These are phyloP conservation scores for Pyrgus malvae DNA, from an alignment of 2,888 invertebrate species.

Conservation along the genomic window DNA sequence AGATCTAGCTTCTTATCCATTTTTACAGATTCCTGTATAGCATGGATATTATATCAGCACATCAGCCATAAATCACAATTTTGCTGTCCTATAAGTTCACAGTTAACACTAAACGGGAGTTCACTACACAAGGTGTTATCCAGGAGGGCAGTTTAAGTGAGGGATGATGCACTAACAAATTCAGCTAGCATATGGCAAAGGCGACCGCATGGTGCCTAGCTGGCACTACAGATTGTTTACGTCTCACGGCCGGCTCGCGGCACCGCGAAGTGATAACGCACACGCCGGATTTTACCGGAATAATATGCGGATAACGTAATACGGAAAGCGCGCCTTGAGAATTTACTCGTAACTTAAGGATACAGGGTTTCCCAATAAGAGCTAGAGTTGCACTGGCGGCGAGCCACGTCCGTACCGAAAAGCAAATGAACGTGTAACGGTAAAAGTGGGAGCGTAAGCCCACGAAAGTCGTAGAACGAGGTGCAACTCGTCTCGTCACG, in stretches of 20 bases:
- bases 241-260: constrained; percentile 44
- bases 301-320: constrained; percentile 20
- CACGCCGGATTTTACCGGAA: constrained; percentile 26
- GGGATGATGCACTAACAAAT: constrained; percentile 38
- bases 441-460: constrained; percentile 73
- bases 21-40: constrained; percentile 49
- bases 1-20: constrained; percentile 79
- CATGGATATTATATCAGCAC: constrained; percentile 53
- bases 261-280: constrained; percentile 34
- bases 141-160: constrained; percentile 30
- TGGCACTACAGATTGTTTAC: constrained; percentile 73
- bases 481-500: constrained; percentile 55
- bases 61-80: constrained; percentile 52
- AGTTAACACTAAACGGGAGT: constrained; percentile 38
- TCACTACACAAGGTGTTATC: constrained; percentile 8
- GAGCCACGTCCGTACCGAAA: constrained; percentile 64
- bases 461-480: constrained; percentile 75
- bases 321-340: constrained; percentile 35
- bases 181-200: constrained; percentile 66
- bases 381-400: constrained; percentile 49
- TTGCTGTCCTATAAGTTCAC: background rate
- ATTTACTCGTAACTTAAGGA: constrained; percentile 46
- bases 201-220: constrained; percentile 78
- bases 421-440: constrained; percentile 79
- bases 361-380: constrained; percentile 39